phyloP scores from a whole-genome alignment of 2,113 vertebrate species.

The Sturnus vulgaris region DNA sequence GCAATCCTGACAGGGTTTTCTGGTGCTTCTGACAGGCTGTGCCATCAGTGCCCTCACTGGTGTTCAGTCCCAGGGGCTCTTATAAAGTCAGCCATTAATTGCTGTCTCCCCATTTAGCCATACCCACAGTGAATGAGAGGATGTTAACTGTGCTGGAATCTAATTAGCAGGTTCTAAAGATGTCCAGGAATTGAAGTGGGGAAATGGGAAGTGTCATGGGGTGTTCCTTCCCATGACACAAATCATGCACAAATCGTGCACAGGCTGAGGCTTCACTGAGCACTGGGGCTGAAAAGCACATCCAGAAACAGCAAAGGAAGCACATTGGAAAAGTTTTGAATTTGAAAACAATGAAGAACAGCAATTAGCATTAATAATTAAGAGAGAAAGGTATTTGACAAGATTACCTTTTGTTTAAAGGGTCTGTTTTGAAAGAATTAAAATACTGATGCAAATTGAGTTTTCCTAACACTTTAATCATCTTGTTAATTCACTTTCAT shows the following conservation, averaged over 20 bases:
- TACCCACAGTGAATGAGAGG: background rate
- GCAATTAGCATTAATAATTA: conserved; percentile 3
- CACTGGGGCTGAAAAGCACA: background rate
- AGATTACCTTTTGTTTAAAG: background rate
- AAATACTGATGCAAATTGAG: background rate
- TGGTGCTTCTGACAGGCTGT: background rate
- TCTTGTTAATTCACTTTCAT: conserved; percentile 57
- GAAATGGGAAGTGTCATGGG: background rate
- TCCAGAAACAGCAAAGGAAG: background rate
- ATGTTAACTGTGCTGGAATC: background rate
- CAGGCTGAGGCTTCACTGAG: background rate
- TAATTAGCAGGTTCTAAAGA: background rate
- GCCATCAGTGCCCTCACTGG: background rate
- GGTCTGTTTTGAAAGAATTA: background rate
- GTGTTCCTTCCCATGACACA: background rate
- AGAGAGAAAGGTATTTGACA: background rate
- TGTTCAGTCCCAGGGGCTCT: background rate
- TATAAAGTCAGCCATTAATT: background rate
- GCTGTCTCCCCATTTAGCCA: background rate
- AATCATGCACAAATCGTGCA: background rate
- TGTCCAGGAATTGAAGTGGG: background rate
- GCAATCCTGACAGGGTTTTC: background rate
- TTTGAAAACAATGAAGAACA: background rate
- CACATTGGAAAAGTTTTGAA: background rate
- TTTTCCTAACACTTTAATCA: conserved; percentile 40